phyloP scores from a whole-genome alignment of 2,797 vertebrate species.

The Tapirus indicus region DNA sequence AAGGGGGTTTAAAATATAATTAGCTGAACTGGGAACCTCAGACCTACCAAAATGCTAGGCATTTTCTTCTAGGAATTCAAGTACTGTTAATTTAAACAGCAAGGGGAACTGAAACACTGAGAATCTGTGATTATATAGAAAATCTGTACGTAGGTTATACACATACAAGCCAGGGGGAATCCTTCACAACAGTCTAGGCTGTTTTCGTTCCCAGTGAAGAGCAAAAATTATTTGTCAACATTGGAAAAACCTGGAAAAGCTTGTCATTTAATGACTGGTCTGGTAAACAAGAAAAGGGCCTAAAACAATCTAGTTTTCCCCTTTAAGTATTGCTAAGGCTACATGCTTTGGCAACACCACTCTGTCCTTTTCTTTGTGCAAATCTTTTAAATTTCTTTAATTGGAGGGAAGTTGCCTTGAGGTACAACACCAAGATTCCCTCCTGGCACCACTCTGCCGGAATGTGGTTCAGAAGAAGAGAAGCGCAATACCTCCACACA shows the following conservation, averaged over 20 bases:
- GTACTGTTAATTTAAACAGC: conserved; percentile 26
- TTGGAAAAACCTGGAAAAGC: background rate
- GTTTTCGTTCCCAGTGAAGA: background rate
- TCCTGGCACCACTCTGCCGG: background rate
- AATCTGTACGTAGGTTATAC: background rate
- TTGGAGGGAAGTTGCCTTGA: background rate
- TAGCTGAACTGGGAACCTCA: conserved; percentile 6
- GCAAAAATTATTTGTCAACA: conserved; percentile 38
- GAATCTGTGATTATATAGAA: conserved; percentile 1
- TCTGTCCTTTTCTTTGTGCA: background rate
- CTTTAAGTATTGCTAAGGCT: background rate
- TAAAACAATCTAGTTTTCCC: background rate
- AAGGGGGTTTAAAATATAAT: conserved; percentile 7
- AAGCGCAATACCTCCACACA: background rate
- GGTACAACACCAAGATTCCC: background rate
- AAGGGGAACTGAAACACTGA: conserved; percentile 1
- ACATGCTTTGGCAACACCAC: background rate
- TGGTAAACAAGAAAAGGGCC: background rate
- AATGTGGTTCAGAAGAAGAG: background rate
- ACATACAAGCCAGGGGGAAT: background rate
- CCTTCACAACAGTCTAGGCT: conserved; percentile 4
- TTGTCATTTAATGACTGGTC: background rate
- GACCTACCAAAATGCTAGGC: background rate
- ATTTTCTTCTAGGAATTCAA: conserved; percentile 57
- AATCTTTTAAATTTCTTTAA: background rate